These are phyloP conservation scores for Rhagium mordax DNA, from an alignment of 2,888 invertebrate species.

Conservation along the genomic window DNA sequence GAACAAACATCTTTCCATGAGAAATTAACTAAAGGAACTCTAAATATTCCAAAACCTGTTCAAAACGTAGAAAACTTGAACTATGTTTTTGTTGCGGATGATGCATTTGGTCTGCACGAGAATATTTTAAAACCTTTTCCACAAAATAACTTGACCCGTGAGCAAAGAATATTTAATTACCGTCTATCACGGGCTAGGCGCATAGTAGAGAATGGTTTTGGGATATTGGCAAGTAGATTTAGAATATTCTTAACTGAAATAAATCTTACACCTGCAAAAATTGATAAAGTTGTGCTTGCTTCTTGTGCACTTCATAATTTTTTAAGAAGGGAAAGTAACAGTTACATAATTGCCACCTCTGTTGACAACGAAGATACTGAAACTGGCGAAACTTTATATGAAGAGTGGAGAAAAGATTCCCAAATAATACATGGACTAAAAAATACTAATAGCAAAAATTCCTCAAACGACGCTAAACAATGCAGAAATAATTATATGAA, in stretches of 20 bases:
- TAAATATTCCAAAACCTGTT: background rate
- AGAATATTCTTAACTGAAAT: background rate
- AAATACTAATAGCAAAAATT: no score
- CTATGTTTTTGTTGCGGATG: background rate
- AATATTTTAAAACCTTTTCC: background rate
- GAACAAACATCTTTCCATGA: background rate
- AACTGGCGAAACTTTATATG: no score
- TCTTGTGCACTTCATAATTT: background rate
- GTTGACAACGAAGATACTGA: no score
- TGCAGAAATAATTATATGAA: no score
- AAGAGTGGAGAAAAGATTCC: no score
- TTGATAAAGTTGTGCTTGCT: background rate
- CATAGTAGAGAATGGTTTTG: background rate
- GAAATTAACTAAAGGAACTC: background rate
- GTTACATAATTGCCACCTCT: no score
- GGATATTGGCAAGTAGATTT: background rate
- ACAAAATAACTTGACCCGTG: background rate
- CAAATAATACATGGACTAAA: no score
- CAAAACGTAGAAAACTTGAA: background rate
- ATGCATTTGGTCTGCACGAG: background rate
- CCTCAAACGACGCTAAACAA: no score
- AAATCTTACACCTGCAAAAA: background rate
- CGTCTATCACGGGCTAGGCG: background rate
- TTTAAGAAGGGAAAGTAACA: background rate
- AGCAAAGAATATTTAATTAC: background rate